A percentile compares a stretch with the other conserved stretches of the same genome.
Evolutionary conservation across 2,888 invertebrate species (phyloP).

Genomic region (Polia nebulosa): DNA sequence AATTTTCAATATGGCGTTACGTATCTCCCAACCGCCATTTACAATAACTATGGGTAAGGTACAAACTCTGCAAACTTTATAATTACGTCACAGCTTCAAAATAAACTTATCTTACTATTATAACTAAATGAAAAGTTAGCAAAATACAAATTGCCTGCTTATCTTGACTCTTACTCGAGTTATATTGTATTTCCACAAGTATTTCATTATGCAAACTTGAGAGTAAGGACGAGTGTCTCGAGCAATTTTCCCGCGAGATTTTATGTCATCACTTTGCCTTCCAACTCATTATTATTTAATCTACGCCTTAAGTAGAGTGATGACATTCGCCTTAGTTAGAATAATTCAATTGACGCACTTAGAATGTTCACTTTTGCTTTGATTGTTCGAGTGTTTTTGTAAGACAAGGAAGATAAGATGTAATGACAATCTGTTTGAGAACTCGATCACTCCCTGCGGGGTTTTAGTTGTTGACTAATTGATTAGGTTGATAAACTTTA

Average conservation of each 20-base stretch:
- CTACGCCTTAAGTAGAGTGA: conserved; percentile 60
- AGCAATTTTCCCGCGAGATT: conserved; percentile 73
- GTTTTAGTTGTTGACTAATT: neutral
- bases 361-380: conserved; percentile 53
- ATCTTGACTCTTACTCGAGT: conserved; percentile 70
- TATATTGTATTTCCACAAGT: conserved; percentile 75
- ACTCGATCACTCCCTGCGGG: neutral
- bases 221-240: conserved; percentile 75
- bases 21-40: conserved; percentile 10
- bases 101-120: conserved; percentile 62
- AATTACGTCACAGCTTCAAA: conserved; percentile 48
- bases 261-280: conserved; percentile 77
- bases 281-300: conserved; percentile 77
- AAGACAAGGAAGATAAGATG: conserved; percentile 4
- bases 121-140: conserved; percentile 72
- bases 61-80: conserved; percentile 31
- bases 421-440: conserved; percentile 15
- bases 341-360: conserved; percentile 62
- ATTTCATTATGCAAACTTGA: conserved; percentile 81
- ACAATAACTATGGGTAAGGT: conserved; percentile 13
- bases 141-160: conserved; percentile 80
- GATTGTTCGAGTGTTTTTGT: conserved; percentile 48
- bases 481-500: neutral
- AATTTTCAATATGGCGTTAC: neutral
- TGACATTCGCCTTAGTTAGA: conserved; percentile 54